Percentiles rank a stretch among this genome's conserved stretches.
These are phyloP conservation scores for Glaucidium brasilianum DNA, from an alignment of 2,113 vertebrate species.

Conservation along the genomic window DNA sequence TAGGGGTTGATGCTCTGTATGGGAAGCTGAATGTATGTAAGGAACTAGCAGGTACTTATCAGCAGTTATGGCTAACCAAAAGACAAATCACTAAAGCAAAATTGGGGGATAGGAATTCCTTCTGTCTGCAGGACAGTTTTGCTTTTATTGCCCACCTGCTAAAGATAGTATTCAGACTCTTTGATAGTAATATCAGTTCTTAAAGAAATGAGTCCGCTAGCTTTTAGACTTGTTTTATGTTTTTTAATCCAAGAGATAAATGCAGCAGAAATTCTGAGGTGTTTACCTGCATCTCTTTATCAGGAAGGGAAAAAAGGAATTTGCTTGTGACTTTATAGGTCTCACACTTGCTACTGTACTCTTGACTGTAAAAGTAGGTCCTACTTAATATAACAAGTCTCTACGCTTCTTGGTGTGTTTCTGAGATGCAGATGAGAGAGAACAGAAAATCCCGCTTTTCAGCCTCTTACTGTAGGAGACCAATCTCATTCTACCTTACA, in stretches of 20 bases:
- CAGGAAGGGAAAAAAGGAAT: not conserved
- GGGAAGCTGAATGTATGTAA: conserved; percentile 54
- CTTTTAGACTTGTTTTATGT: not conserved
- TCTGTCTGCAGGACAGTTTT: not conserved
- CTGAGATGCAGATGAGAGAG: not conserved
- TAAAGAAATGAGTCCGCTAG: not conserved
- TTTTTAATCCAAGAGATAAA: not conserved
- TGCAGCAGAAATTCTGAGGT: conserved; percentile 10
- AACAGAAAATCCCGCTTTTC: not conserved
- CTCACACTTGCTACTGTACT: not conserved
- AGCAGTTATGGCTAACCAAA: conserved; percentile 25
- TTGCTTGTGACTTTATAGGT: conserved; percentile 15
- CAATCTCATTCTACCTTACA: conserved; percentile 5
- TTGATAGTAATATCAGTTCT: not conserved
- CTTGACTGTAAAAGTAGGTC: conserved; percentile 1
- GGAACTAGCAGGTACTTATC: conserved; percentile 44
- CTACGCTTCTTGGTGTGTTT: not conserved
- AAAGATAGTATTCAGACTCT: not conserved
- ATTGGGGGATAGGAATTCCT: not conserved
- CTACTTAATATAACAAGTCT: not conserved
- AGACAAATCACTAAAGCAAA: conserved; percentile 35
- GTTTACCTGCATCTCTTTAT: not conserved
- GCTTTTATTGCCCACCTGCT: not conserved
- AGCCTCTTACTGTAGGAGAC: not conserved
- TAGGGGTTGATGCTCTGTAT: conserved; percentile 47